Conservation (phyloP, 2,888 invertebrate species). For the Latrodectus elegans region DNA sequence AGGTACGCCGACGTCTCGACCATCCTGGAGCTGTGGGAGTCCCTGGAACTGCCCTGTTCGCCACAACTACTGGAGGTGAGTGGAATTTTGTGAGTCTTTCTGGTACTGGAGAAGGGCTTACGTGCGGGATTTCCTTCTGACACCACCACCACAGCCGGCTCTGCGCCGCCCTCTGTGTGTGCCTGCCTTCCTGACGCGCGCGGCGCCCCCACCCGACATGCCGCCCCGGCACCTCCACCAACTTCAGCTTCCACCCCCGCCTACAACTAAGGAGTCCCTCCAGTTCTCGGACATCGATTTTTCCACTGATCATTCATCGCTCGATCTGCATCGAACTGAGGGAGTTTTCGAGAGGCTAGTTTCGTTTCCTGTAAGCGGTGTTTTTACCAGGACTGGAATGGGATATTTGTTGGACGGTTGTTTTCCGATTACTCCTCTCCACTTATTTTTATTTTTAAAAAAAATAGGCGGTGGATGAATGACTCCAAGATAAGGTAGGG, state of each 20-base stretch:
- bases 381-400: neutral
- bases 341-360: neutral
- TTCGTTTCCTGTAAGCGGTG: neutral
- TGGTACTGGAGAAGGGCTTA: neutral
- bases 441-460: neutral
- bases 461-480: neutral
- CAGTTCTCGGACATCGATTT: conserved; percentile 61
- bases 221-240: conserved; percentile 6
- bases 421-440: conserved; percentile 44
- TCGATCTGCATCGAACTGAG: conserved; percentile 62
- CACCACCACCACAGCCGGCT: conserved; percentile 12
- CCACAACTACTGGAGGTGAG: conserved; percentile 63
- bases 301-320: conserved; percentile 65
- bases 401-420: conserved; percentile 46
- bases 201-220: conserved; percentile 14
- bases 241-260: conserved; percentile 14
- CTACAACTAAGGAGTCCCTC: conserved; percentile 7
- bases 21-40: conserved; percentile 75
- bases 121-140: neutral
- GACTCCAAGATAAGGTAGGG: neutral
- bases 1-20: conserved; percentile 74
- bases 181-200: conserved; percentile 24
- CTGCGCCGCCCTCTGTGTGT: conserved; percentile 36
- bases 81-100: neutral
- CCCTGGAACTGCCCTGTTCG: conserved; percentile 70